A percentile compares a stretch with the other conserved stretches of the same genome.
phyloP scores from a whole-genome alignment of 1,140 invertebrate species.

The Hycleus cichorii region DNA sequence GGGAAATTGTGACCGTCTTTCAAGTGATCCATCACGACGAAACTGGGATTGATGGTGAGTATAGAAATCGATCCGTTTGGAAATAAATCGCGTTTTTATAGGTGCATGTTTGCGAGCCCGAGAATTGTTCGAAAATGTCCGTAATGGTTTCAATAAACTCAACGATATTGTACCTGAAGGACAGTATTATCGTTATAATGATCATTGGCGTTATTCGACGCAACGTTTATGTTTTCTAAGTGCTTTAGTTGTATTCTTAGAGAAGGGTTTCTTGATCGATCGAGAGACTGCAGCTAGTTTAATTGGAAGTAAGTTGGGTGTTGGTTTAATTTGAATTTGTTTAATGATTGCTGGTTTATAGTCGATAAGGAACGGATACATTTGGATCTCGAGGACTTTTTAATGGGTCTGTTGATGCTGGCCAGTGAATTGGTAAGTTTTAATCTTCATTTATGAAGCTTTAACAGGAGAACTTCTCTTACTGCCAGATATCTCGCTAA shows the following conservation, averaged over 20 bases:
- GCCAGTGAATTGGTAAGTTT: conserved; percentile 71
- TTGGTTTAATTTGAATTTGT: background rate
- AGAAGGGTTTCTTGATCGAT: conserved; percentile 63
- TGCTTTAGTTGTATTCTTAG: conserved; percentile 71
- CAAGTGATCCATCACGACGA: conserved; percentile 62
- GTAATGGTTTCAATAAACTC: conserved; percentile 51
- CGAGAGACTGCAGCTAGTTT: conserved; percentile 70
- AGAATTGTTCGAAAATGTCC: conserved; percentile 50
- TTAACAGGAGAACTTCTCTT: no score
- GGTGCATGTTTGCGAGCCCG: conserved; percentile 51
- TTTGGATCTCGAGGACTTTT: conserved; percentile 83
- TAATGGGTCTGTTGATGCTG: conserved; percentile 74
- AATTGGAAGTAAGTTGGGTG: conserved; percentile 57
- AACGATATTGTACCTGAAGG: conserved; percentile 51
- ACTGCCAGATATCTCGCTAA: background rate
- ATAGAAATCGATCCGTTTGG: conserved; percentile 40
- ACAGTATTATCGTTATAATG: conserved; percentile 76
- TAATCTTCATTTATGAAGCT: background rate
- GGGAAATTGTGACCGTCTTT: conserved; percentile 61
- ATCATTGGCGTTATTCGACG: conserved; percentile 78
- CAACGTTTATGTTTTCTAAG: conserved; percentile 72
- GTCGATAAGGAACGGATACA: conserved; percentile 65
- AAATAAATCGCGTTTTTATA: conserved; percentile 34
- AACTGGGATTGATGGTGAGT: conserved; percentile 40
- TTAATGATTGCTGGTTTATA: conserved; percentile 22